A percentile compares a stretch with the other conserved stretches of the same genome.
phyloP scores from a whole-genome alignment of 2,113 vertebrate genomes.

The Rana temporaria region DNA sequence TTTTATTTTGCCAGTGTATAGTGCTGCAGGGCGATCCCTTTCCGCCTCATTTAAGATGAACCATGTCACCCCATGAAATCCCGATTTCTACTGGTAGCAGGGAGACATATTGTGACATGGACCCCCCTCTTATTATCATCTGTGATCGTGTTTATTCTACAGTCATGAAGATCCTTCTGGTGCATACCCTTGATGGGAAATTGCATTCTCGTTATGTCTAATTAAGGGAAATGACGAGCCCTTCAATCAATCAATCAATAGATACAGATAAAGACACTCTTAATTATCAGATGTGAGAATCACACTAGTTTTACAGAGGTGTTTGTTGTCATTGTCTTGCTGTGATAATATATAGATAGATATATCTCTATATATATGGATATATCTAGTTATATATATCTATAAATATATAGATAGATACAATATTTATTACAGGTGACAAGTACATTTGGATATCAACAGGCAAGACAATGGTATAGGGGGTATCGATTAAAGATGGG shows the following conservation, averaged over 20 bases:
- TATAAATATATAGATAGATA: not conserved
- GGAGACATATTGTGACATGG: slow-evolving; percentile 38
- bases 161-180: not conserved
- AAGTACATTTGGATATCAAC: no score
- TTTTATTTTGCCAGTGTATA: slow-evolving; percentile 1
- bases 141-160: not conserved
- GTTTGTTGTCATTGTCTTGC: not conserved
- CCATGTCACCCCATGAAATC: slow-evolving; percentile 7
- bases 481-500: slow-evolving; percentile 65
- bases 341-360: not conserved
- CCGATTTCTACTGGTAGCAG: slow-evolving; percentile 39
- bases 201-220: not conserved
- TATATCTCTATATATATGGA: not conserved
- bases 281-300: slow-evolving; percentile 8
- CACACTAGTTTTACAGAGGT: not conserved
- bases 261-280: slow-evolving; percentile 40
- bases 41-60: slow-evolving; percentile 12
- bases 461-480: not conserved
- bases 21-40: no score
- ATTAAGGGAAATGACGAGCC: not conserved
- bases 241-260: slow-evolving; percentile 36
- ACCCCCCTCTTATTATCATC: not conserved
- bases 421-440: slow-evolving; percentile 64
- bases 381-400: not conserved
- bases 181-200: slow-evolving; percentile 61